These are phyloP conservation scores for Norana najaformis DNA, from an alignment of 2,888 invertebrate genomes.

Conservation along the genomic window DNA sequence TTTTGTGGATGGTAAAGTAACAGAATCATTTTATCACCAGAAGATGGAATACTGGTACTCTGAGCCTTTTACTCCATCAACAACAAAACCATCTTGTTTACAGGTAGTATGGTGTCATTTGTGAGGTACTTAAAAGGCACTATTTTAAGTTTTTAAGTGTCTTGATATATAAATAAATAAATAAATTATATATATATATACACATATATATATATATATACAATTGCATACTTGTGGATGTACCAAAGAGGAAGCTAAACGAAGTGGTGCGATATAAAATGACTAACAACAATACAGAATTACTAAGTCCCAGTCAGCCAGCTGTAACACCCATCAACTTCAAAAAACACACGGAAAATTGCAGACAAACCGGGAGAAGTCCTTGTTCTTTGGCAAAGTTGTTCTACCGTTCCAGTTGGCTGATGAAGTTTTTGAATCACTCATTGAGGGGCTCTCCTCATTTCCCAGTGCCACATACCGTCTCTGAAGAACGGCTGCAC, in stretches of 20 bases:
- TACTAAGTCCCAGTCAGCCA: neutral
- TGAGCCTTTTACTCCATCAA: no score
- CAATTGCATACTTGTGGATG: neutral
- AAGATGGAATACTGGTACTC: neutral
- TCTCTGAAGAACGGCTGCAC: constrained; percentile 8
- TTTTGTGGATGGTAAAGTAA: no score
- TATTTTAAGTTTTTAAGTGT: neutral
- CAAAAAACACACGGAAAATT: neutral
- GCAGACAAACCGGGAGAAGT: neutral
- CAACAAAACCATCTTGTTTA: no score
- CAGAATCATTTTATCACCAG: neutral
- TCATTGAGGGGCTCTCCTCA: neutral
- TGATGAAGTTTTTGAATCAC: neutral
- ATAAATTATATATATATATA: neutral
- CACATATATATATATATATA: neutral
- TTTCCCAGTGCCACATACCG: neutral
- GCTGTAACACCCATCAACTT: neutral
- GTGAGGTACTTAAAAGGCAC: no score
- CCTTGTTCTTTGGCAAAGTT: neutral
- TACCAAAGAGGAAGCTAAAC: neutral
- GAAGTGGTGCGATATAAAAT: neutral
- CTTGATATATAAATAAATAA: neutral
- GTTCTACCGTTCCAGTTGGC: neutral
- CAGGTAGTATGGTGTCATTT: no score
- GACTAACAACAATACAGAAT: no score